These are phyloP conservation scores for Halictus rubicundus DNA, from an alignment of 1,140 invertebrate genomes.

Conservation along the genomic window DNA sequence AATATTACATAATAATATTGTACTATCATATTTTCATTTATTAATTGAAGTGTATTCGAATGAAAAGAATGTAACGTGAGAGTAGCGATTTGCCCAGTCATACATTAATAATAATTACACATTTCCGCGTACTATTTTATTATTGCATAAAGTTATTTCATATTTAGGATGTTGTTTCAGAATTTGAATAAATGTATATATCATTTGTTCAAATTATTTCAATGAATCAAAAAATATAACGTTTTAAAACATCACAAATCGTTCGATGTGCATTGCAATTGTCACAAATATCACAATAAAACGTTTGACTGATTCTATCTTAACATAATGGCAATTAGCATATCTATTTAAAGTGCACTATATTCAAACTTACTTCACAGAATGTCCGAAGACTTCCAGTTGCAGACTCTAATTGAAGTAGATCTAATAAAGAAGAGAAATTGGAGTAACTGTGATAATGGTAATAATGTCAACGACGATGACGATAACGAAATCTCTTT, in stretches of 20 bases:
- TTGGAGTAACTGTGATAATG: background rate
- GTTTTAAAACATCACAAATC: background rate
- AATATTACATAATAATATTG: background rate
- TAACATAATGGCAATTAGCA: background rate
- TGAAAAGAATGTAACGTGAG: too few species aligned
- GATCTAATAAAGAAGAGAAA: slow-evolving; percentile 5
- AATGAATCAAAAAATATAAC: too few species aligned
- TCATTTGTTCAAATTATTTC: too few species aligned
- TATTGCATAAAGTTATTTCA: too few species aligned
- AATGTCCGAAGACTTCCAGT: background rate
- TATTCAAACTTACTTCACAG: background rate
- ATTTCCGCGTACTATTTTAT: too few species aligned
- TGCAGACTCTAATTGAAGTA: background rate
- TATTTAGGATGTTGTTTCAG: too few species aligned
- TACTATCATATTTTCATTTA: background rate
- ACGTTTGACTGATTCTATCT: background rate
- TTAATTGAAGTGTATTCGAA: background rate
- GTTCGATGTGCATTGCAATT: background rate
- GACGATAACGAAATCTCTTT: slow-evolving; percentile 8
- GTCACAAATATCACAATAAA: background rate
- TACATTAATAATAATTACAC: too few species aligned
- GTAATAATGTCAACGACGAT: slow-evolving; percentile 9
- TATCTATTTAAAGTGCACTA: background rate
- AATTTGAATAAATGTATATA: too few species aligned
- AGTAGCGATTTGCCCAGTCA: too few species aligned